Evolutionary conservation across 2,888 invertebrate genomes (phyloP), one percentile per base, ranked within the genome.

Genomic region (Drosophila affinis): DNA sequence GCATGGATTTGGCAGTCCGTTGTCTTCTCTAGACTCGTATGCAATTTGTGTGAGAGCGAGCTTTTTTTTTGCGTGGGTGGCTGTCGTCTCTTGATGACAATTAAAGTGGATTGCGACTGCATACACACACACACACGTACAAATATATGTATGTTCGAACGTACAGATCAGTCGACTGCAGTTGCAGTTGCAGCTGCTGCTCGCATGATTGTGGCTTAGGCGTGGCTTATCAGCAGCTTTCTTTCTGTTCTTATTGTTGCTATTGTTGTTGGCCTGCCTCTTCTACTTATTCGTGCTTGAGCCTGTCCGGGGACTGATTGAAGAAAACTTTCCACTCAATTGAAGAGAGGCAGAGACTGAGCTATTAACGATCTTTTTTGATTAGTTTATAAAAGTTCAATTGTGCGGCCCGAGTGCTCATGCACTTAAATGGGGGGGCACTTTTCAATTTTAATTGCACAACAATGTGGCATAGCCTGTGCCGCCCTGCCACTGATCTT

Each of bases 331-430:
- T 74, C 74, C 74, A 74, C 76, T 74, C 62, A 74, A 83, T 87
- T 88, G 68, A 52, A 81, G 61, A 54, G 57, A 47, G 47, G 48
- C 21, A 48, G 46, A 12, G 60, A 18, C 29, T 54, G 29, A 45
- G 70, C 67, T 71, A 68, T 68, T 68, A 61, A 59, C 68, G 71
- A 71, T 68, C 68, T 39, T 49, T 24, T 52, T 88, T 88, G 87
- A 83, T 83, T 83, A 83, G 88, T 76, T 83, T 83, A 83, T 83
- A 83, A 83, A 88, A 87, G 88, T 83, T 83, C 88, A 83, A 83
- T 83, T 83, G 84, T 72, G 83, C 71, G 53, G 34, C 39, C 39
- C 14, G n/a, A 39, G 80, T 75, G 78, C 75, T 63, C 72, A 65
- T 72, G 81, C 87, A 83, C 88, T 86, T 80, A 79, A 85, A 85